A percentile compares a stretch with the other conserved stretches of the same genome.
Conservation (phyloP, 2,797 vertebrate species). For the Onychomys leucogaster region DNA sequence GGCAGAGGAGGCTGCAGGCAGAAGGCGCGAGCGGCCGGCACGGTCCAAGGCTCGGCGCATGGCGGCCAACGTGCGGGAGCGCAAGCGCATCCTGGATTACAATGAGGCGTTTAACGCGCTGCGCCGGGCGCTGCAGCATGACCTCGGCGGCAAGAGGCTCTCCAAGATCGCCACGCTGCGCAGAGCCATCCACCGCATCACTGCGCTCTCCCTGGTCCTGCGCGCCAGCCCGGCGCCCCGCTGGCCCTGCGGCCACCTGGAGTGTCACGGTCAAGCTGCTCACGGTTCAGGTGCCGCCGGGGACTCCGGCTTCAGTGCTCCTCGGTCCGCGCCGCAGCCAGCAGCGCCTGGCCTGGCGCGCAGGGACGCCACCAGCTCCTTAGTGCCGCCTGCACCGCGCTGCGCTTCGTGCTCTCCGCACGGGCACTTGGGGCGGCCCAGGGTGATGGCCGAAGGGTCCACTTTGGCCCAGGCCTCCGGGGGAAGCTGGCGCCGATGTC, state of each 20-base stretch:
- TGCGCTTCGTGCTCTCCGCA: slow-evolving; percentile 75
- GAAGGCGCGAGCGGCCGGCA: slow-evolving; percentile 91
- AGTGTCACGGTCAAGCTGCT: slow-evolving; percentile 78
- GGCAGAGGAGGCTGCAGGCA: slow-evolving; percentile 85
- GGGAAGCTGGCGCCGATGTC: slow-evolving; percentile 87
- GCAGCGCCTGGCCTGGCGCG: background rate
- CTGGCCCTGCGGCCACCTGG: slow-evolving; percentile 85
- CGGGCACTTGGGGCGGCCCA: slow-evolving; percentile 30
- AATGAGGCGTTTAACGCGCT: slow-evolving; percentile 98
- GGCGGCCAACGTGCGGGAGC: slow-evolving; percentile 96
- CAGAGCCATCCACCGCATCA: slow-evolving; percentile 93
- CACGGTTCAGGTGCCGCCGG: background rate
- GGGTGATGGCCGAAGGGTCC: background rate
- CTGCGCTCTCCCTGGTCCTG: slow-evolving; percentile 93
- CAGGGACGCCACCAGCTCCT: background rate
- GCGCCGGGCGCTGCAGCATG: slow-evolving; percentile 93
- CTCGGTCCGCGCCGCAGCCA: background rate
- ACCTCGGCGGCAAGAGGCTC: slow-evolving; percentile 95
- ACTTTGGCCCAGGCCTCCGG: slow-evolving; percentile 64
- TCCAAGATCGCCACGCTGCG: slow-evolving; percentile 98
- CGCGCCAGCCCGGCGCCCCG: slow-evolving; percentile 84
- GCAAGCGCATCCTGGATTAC: slow-evolving; percentile 98
- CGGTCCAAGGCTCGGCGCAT: slow-evolving; percentile 94
- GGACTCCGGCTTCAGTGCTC: fast-evolving
- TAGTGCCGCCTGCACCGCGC: slow-evolving; percentile 75